These are phyloP conservation scores for Drosophila gunungcola DNA, from an alignment of 1,140 invertebrate species.

Conservation along the genomic window DNA sequence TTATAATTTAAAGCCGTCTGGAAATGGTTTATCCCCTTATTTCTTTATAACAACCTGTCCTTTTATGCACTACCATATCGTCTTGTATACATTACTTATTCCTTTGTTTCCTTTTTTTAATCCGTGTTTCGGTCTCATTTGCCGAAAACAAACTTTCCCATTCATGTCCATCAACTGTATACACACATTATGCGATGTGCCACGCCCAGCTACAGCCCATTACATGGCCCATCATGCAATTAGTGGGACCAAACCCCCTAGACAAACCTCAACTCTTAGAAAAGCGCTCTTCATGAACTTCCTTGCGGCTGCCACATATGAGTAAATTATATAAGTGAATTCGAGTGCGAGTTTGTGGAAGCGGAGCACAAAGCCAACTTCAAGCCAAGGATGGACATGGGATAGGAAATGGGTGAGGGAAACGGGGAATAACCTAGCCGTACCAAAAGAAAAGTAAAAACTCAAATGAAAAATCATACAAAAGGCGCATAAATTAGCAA, in stretches of 20 bases:
- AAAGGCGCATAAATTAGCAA: conserved; percentile 82
- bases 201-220: conserved; percentile 54
- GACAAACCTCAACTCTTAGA: neutral
- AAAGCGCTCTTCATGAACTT: conserved; percentile 12
- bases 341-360: conserved; percentile 19
- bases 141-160: conserved; percentile 44
- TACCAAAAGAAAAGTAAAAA: conserved; percentile 39
- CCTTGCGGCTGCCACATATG: conserved; percentile 35
- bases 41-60: neutral
- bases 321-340: conserved; percentile 34
- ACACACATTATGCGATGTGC: conserved; percentile 54
- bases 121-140: conserved; percentile 46
- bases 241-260: conserved; percentile 30
- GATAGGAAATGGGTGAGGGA: neutral
- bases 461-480: conserved; percentile 72
- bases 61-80: neutral
- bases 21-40: too few relatives aligned
- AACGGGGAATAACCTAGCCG: conserved; percentile 5
- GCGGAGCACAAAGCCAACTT: conserved; percentile 27
- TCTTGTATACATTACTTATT: conserved; percentile 12
- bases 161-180: conserved; percentile 53
- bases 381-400: conserved; percentile 26
- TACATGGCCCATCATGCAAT: conserved; percentile 50
- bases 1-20: too few relatives aligned
- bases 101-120: conserved; percentile 30